A percentile compares a stretch with the other conserved stretches of the same genome.
phyloP scores from a whole-genome alignment of 2,888 invertebrate genomes.

The Rotaria socialis region DNA sequence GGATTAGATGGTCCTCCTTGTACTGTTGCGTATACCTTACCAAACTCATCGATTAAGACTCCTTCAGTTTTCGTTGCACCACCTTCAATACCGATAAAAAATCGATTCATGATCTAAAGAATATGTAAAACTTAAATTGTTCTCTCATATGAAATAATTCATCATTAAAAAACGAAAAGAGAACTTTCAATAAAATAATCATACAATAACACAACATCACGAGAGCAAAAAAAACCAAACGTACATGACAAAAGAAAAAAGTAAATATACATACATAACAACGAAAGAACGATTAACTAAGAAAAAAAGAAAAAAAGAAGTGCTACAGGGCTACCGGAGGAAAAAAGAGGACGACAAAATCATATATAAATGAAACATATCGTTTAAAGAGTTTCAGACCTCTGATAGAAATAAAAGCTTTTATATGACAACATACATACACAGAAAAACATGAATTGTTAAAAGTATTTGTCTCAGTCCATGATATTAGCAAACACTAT shows the following conservation, averaged over 20 bases:
- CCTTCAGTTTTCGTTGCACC: conserved; percentile 42
- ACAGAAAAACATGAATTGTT: not conserved
- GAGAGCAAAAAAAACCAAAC: not conserved
- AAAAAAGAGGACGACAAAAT: not conserved
- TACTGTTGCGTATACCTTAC: not conserved
- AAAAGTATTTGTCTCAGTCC: not conserved
- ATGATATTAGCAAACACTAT: not conserved
- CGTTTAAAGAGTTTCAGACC: not conserved
- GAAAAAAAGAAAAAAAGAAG: not conserved
- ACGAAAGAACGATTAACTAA: conserved; percentile 22
- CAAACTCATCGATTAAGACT: conserved; percentile 38
- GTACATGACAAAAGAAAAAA: not conserved
- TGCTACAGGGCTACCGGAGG: not conserved
- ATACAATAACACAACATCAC: not conserved
- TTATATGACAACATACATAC: not conserved
- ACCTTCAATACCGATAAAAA: conserved; percentile 3
- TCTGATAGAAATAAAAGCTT: not conserved
- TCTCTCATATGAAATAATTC: conserved; percentile 3
- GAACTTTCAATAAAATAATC: not conserved
- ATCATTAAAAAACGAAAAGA: not conserved
- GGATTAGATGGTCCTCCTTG: conserved; percentile 40
- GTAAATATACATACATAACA: not conserved
- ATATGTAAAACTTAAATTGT: conserved; percentile 4
- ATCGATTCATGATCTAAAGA: not conserved
- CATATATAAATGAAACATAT: not conserved